Evolutionary conservation across 1,140 invertebrate genomes (phyloP).

Genomic region (Magallana gigas): DNA sequence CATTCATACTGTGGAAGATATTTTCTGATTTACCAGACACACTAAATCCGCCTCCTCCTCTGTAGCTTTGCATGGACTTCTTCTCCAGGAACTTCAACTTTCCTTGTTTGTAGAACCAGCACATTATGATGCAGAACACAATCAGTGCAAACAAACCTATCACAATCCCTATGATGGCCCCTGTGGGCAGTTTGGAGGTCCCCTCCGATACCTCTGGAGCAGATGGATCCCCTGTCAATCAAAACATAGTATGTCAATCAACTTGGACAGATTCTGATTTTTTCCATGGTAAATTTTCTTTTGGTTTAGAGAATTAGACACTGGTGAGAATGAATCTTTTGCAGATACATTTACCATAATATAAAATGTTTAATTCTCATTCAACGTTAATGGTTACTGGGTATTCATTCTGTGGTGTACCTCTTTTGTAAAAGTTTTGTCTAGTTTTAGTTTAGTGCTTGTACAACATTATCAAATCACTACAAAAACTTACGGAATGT

Average conservation of each 20-base stretch:
- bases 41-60: neutral
- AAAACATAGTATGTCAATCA: neutral
- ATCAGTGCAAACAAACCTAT: conserved; percentile 45
- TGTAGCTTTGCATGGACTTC: conserved; percentile 28
- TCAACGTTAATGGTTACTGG: too few species aligned
- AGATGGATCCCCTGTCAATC: conserved; percentile 50
- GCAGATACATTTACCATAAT: too few species aligned
- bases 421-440: too few species aligned
- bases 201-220: conserved; percentile 49
- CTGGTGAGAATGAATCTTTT: too few species aligned
- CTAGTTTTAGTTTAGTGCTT: too few species aligned
- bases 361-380: too few species aligned
- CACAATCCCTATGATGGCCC: conserved; percentile 55
- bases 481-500: conserved; percentile 60
- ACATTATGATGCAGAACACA: conserved; percentile 51
- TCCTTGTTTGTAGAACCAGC: conserved; percentile 52
- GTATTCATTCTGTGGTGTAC: too few species aligned
- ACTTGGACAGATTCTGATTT: too few species aligned
- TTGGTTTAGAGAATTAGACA: too few species aligned
- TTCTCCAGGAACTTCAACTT: conserved; percentile 37
- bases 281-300: too few species aligned
- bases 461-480: too few species aligned
- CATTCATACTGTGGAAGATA: neutral
- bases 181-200: conserved; percentile 45
- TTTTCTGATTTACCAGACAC: neutral